Evolutionary conservation across 1,140 invertebrate genomes (phyloP).

Genomic region (Palaemon carinicauda): DNA sequence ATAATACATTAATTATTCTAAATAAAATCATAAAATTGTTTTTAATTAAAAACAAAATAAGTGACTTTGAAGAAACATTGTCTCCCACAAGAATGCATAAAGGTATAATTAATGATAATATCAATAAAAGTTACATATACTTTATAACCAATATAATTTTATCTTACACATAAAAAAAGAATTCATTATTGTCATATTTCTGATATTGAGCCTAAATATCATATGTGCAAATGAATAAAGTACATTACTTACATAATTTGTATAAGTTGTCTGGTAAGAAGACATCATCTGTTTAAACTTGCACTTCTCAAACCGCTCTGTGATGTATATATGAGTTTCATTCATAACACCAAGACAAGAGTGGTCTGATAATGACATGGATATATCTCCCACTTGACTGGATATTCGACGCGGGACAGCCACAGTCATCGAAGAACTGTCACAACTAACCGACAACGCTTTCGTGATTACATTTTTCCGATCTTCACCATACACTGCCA

Average conservation of each 20-base stretch:
- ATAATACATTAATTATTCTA: too few species aligned
- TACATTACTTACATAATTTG: conserved; percentile 33
- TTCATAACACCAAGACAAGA: conserved; percentile 14
- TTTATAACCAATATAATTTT: too few species aligned
- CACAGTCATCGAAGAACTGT: conserved; percentile 15
- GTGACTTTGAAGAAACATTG: too few species aligned
- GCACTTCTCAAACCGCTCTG: background rate
- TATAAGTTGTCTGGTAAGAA: conserved; percentile 13
- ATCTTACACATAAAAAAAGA: too few species aligned
- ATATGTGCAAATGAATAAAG: background rate
- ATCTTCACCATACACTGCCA: conserved; percentile 38
- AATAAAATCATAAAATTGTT: too few species aligned
- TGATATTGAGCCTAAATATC: background rate
- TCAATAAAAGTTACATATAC: too few species aligned
- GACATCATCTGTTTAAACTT: background rate
- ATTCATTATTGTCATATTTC: background rate
- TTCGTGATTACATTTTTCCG: background rate
- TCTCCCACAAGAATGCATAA: too few species aligned
- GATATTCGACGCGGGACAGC: background rate
- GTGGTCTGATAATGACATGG: conserved; percentile 21
- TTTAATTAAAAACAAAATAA: too few species aligned
- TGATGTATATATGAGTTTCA: conserved; percentile 22
- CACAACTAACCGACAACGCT: conserved; percentile 18
- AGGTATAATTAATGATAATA: too few species aligned
- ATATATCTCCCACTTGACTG: background rate